Conservation (phyloP, 2,888 invertebrate genomes). For the Strigamia crassipes region DNA sequence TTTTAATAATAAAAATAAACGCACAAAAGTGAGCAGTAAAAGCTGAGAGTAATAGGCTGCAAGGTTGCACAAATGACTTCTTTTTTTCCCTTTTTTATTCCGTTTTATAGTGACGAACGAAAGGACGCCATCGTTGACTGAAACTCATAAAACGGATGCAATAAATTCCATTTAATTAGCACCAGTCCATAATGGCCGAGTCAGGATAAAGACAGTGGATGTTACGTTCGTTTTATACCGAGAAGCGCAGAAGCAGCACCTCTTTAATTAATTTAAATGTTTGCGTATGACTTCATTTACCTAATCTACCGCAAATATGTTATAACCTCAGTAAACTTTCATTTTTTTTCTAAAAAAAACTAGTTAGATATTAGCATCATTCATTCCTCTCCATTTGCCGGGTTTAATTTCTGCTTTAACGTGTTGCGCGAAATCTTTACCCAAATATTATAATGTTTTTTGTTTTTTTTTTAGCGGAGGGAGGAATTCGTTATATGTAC, state of each 20-base stretch:
- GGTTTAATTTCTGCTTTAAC: not conserved
- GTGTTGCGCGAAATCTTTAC: not conserved
- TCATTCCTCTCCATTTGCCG: conserved; percentile 4
- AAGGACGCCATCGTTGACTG: conserved; percentile 17
- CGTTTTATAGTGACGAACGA: not conserved
- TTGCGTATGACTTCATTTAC: not conserved
- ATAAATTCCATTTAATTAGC: conserved; percentile 39
- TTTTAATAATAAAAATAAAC: conserved; percentile 29
- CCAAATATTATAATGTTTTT: not conserved
- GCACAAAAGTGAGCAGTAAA: conserved; percentile 22
- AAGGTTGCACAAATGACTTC: conserved; percentile 4
- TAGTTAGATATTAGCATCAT: not conserved
- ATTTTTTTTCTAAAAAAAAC: not conserved
- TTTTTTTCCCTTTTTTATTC: conserved; percentile 20
- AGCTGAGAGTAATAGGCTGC: not conserved
- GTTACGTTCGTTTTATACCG: not conserved
- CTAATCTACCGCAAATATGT: conserved; percentile 28
- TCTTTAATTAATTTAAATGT: conserved; percentile 39
- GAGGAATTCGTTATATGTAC: not conserved
- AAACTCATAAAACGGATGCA: conserved; percentile 22
- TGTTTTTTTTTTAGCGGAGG: not conserved
- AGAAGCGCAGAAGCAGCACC: not conserved
- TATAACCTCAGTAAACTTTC: not conserved
- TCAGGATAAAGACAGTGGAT: not conserved
- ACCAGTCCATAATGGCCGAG: not conserved